These are phyloP conservation scores for Anthopleura xanthogrammica DNA, from an alignment of 92 coral and sea anemone species.

Conservation along the genomic window DNA sequence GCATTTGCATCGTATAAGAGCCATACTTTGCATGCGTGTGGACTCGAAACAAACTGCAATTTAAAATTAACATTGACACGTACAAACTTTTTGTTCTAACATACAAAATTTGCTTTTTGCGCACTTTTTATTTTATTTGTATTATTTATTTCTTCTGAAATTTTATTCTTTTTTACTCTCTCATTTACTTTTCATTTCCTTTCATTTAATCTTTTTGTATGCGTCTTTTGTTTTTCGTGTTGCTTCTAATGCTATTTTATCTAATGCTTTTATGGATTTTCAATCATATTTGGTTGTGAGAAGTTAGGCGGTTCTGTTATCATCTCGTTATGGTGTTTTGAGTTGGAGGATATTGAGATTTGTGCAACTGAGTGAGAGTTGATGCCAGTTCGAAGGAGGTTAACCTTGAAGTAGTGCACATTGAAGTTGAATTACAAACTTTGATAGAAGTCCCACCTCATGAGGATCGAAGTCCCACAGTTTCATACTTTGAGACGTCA, in stretches of 20 bases:
- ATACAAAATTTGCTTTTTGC: neutral
- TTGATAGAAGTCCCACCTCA: neutral
- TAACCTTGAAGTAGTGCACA: neutral
- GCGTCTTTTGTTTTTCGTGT: neutral
- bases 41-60: neutral
- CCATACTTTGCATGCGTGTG: slow-evolving; percentile 10
- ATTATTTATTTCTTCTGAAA: neutral
- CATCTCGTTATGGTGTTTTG: neutral
- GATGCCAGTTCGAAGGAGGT: no score
- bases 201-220: no score
- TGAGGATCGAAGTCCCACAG: neutral
- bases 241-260: slow-evolving; percentile 4
- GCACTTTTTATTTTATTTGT: neutral
- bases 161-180: neutral
- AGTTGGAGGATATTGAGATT: neutral
- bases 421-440: neutral
- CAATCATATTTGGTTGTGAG: neutral
- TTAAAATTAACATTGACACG: neutral
- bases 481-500: no score
- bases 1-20: neutral
- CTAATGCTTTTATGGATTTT: neutral
- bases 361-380: neutral
- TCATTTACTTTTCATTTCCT: neutral
- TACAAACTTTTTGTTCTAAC: neutral
- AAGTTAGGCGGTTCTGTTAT: neutral